A percentile compares a stretch with the other conserved stretches of the same genome.
Conservation (phyloP, 2,888 invertebrate genomes). For the Sesia bembeciformis region DNA sequence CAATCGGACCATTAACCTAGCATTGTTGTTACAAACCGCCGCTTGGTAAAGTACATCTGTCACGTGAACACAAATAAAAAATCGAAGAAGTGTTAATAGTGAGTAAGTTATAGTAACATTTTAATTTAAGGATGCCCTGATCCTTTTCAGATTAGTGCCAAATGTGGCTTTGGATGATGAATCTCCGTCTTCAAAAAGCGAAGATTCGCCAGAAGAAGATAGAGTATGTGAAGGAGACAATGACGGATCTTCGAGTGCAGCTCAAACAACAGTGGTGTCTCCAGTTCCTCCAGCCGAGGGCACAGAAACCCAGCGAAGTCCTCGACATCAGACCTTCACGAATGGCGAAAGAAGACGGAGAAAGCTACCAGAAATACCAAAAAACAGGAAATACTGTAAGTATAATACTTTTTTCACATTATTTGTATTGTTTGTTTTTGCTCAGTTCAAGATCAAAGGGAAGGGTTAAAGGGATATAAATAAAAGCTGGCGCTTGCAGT, state of each 20-base stretch:
- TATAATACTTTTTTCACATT: constrained; percentile 6
- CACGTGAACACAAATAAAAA: neutral
- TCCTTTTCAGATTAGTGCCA: constrained; percentile 81
- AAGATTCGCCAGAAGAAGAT: constrained; percentile 79
- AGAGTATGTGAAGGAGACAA: constrained; percentile 73
- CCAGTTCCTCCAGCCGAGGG: constrained; percentile 39
- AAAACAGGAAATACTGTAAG: constrained; percentile 87
- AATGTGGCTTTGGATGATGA: constrained; percentile 88
- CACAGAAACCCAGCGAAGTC: constrained; percentile 41
- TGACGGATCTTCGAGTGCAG: constrained; percentile 36
- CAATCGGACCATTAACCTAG: no score
- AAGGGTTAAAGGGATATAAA: constrained; percentile 8
- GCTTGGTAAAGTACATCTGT: neutral
- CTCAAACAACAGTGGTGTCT: constrained; percentile 18
- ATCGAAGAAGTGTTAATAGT: neutral
- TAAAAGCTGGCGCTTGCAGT: constrained; percentile 8
- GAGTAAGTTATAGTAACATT: neutral
- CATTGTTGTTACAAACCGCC: no score
- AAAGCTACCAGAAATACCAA: constrained; percentile 92
- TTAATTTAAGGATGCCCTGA: no score
- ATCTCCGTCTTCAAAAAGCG: constrained; percentile 86
- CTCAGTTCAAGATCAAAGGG: constrained; percentile 9
- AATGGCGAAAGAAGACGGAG: constrained; percentile 81
- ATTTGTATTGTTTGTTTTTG: neutral
- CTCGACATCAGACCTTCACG: constrained; percentile 49